Evolutionary conservation across 1,140 invertebrate genomes (phyloP).

Genomic region (Eriosoma lanigerum): DNA sequence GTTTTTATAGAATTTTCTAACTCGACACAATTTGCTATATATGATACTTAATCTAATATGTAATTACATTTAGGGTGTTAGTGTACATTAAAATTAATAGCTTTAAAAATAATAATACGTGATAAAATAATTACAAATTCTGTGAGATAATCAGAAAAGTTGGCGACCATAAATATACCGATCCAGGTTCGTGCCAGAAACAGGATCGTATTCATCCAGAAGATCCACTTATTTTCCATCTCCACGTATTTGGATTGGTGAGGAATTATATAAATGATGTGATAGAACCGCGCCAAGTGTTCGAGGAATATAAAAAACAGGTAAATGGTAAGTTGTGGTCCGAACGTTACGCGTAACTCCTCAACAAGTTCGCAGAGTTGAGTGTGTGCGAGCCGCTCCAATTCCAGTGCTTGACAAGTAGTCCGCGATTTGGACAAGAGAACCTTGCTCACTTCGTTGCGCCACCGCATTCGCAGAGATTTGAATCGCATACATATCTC

Average conservation of each 20-base stretch:
- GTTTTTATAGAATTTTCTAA: no score
- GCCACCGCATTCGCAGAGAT: conserved; percentile 30
- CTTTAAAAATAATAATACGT: no score
- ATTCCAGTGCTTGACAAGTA: no score
- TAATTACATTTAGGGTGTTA: no score
- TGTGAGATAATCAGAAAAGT: conserved; percentile 13
- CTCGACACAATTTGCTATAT: no score
- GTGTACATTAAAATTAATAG: no score
- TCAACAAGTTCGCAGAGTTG: conserved; percentile 36
- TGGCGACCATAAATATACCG: conserved; percentile 24
- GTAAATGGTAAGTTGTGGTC: conserved; percentile 23
- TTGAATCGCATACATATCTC: conserved; percentile 5
- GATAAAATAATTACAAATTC: conserved; percentile 32
- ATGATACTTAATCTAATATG: no score
- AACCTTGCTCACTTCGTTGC: conserved; percentile 1
- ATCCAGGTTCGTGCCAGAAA: no score
- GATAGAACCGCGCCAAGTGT: conserved; percentile 26
- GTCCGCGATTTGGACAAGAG: neutral
- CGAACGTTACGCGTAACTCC: neutral
- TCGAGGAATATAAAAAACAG: conserved; percentile 35
- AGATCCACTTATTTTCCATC: neutral
- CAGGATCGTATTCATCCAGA: neutral
- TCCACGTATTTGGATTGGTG: neutral
- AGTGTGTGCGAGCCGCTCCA: conserved; percentile 23
- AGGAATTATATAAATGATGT: conserved; percentile 5